Conservation (phyloP, 2,797 vertebrate species). For the Ceryle rudis region DNA sequence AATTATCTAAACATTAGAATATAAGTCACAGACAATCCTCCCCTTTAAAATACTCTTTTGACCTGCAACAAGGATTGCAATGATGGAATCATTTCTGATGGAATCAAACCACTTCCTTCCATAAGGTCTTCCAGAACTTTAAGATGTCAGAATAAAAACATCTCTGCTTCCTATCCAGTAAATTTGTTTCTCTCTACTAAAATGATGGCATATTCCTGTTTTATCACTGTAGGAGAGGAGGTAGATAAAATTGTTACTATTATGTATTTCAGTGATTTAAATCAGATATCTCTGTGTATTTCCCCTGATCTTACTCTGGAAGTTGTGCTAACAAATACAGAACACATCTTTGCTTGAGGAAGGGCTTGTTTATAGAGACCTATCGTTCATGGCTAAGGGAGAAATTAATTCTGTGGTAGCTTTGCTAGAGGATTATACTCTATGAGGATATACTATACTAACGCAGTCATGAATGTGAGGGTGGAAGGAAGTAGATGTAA, state of each 20-base stretch:
- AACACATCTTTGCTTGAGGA: neutral
- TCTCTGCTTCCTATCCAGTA: neutral
- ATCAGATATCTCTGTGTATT: neutral
- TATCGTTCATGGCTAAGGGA: fast-evolving
- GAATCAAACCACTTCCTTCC: neutral
- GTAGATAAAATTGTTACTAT: neutral
- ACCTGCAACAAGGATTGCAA: neutral
- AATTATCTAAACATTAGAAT: neutral
- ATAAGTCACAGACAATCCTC: neutral
- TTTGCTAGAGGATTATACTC: neutral
- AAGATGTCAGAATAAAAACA: neutral
- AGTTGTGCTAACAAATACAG: neutral
- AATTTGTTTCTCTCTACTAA: neutral
- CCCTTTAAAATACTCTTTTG: neutral
- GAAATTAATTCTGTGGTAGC: neutral
- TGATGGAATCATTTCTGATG: neutral
- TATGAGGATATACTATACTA: neutral
- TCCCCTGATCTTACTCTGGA: neutral
- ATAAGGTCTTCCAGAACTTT: neutral
- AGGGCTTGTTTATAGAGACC: neutral
- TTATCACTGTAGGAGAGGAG: neutral
- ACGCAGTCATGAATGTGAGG: neutral
- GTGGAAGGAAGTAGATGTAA: neutral
- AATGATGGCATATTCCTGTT: neutral
- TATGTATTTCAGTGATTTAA: neutral